Evolutionary conservation across 2,797 vertebrate species (phyloP).

Genomic region (Tragopan temminckii): DNA sequence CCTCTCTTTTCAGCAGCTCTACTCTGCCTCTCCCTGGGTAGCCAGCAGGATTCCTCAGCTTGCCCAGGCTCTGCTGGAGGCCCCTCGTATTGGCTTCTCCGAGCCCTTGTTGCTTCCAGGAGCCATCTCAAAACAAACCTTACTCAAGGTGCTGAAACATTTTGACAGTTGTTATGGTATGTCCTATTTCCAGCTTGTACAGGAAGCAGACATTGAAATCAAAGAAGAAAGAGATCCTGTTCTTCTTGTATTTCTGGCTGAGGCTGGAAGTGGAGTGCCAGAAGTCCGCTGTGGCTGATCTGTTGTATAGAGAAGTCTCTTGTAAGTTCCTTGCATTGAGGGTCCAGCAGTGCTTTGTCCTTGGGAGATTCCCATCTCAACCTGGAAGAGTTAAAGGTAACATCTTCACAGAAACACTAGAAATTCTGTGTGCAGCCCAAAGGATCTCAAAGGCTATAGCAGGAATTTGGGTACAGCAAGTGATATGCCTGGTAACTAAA

Average conservation of each 20-base stretch:
- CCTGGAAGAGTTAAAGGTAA: neutral
- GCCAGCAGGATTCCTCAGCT: neutral
- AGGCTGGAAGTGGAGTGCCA: slow-evolving; percentile 34
- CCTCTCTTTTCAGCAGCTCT: neutral
- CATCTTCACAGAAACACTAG: neutral
- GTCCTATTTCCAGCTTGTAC: slow-evolving; percentile 17
- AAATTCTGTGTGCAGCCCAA: neutral
- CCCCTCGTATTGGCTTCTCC: rapidly evolving
- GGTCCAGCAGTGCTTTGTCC: neutral
- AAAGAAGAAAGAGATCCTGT: slow-evolving; percentile 58
- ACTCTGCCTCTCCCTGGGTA: neutral
- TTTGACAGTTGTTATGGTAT: slow-evolving; percentile 30
- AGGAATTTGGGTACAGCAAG: neutral
- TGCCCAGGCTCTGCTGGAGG: neutral
- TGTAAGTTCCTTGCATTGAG: neutral
- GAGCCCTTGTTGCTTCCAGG: neutral
- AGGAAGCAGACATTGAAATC: slow-evolving; percentile 61
- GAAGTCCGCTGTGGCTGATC: slow-evolving; percentile 47
- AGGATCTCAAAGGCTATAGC: neutral
- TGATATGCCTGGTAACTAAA: neutral
- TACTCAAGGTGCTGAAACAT: slow-evolving; percentile 21
- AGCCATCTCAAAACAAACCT: neutral
- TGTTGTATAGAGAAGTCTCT: neutral
- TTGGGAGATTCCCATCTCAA: neutral
- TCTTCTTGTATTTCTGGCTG: slow-evolving; percentile 61